Base-by-base conservation (phyloP, 2,888 invertebrate species). In the Reticulitermes lucifugus region DNA sequence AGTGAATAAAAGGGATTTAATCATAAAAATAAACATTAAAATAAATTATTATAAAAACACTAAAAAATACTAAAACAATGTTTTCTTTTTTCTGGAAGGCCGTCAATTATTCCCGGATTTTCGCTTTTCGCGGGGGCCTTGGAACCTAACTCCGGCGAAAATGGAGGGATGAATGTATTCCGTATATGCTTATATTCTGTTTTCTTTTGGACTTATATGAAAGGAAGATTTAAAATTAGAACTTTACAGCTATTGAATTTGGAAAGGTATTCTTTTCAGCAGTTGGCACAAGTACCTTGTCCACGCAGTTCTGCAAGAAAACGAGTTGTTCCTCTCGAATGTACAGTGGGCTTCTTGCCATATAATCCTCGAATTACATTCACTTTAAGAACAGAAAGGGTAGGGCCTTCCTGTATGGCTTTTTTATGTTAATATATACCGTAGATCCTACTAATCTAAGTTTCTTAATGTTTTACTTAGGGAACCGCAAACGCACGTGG, bases 341-440 rank as follows among this genome's bases (percentile, higher is more conserved):
- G 25, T 10, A 65, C 9, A 2, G n/a, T n/a, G 6, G 2, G n/a
- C n/a, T 25, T 65, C 4, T 60, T 60, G 25, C 65, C 65, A 65
- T 65, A 12, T 25, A 65, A 65, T 65, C 12, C 14, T n/a, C 12
- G n/a, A n/a, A 25, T 25, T 25, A 65, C 65, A 5, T 25, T 65
- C 65, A n/a, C n/a, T n/a, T 65, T 65, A 65, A 65, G 25, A n/a
- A 65, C 7, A 65, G 65, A 25, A n/a, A 65, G 65, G 55, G 6
- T 25, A n/a, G 25, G 25, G 9, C 25, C 65, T 25, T 65, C n/a
- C 18, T n/a, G 65, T n/a, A 12, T 65, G 65, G 65, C 65, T 12
- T 65, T 65, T 65, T 65, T 65, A 65, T 65, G 25, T 65, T 65
- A n/a, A n/a, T 65, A 65, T 25, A 65, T 25, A 65, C 65, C 25